A percentile compares a stretch with the other conserved stretches of the same genome.
phyloP scores from a whole-genome alignment of 2,797 vertebrate genomes.

The Microctenopoma steveboyesi region DNA sequence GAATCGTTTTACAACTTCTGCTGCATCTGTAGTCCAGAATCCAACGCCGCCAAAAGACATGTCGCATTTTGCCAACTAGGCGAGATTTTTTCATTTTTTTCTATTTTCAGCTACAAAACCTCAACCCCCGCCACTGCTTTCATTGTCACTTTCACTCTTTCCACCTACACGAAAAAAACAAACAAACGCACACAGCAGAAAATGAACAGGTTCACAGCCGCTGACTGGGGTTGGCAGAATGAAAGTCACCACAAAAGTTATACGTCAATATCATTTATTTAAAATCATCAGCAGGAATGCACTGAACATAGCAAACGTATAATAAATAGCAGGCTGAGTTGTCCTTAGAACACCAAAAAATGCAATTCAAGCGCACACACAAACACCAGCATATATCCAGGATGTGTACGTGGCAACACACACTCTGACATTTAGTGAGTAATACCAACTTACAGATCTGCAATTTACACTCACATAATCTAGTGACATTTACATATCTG shows the following conservation, averaged over 20 bases:
- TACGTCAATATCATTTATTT: slow-evolving; percentile 22
- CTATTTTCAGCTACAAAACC: slow-evolving; percentile 48
- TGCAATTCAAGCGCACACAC: background rate
- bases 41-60: slow-evolving; percentile 25
- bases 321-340: slow-evolving; percentile 14
- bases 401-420: slow-evolving; percentile 5
- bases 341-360: background rate
- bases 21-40: slow-evolving; percentile 32
- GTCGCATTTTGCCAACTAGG: slow-evolving; percentile 17
- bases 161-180: slow-evolving; percentile 33
- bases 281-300: slow-evolving; percentile 23
- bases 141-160: slow-evolving; percentile 35
- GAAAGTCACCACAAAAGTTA: slow-evolving; percentile 23
- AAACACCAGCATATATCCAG: background rate
- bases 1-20: slow-evolving; percentile 28
- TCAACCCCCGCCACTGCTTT: slow-evolving; percentile 29
- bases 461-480: background rate
- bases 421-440: slow-evolving; percentile 42
- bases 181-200: slow-evolving; percentile 9
- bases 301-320: slow-evolving; percentile 11
- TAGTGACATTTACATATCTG: slow-evolving; percentile 52
- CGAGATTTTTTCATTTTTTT: background rate
- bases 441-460: slow-evolving; percentile 42
- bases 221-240: slow-evolving; percentile 21
- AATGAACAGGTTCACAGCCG: slow-evolving; percentile 43